phyloP scores from a whole-genome alignment of 1,140 invertebrate species.

The Heliconius hewitsoni region DNA sequence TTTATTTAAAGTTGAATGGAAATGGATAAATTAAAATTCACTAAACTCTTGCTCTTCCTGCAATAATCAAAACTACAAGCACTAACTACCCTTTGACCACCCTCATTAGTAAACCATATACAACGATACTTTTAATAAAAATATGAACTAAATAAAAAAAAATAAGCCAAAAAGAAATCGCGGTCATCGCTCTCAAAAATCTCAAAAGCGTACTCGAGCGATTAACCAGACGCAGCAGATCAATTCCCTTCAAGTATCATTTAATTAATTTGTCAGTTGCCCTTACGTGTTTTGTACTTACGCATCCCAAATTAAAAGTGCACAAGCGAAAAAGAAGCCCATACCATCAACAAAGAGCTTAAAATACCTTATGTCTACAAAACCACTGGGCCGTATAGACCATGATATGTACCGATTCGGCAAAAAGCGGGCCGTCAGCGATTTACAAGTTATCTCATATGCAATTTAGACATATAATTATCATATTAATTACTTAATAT shows the following conservation, averaged over 20 bases:
- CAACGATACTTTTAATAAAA: background rate
- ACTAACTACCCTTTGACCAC: no score
- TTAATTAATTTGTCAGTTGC: conserved; percentile 56
- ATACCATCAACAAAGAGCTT: conserved; percentile 12
- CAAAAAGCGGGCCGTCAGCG: conserved; percentile 39
- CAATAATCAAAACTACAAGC: no score
- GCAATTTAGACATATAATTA: conserved; percentile 51
- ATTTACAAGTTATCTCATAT: conserved; percentile 48
- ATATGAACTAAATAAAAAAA: background rate
- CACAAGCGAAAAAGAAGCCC: conserved; percentile 26
- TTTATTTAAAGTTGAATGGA: no score
- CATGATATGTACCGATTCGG: background rate
- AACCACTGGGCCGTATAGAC: conserved; percentile 30
- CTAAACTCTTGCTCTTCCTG: no score
- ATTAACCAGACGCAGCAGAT: conserved; percentile 44
- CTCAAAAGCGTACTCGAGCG: conserved; percentile 46
- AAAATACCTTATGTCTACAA: conserved; percentile 10
- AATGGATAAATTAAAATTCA: no score
- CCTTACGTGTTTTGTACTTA: conserved; percentile 46
- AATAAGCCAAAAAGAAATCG: conserved; percentile 27
- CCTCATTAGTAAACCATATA: no score
- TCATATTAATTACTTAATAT: conserved; percentile 52
- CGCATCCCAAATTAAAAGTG: conserved; percentile 34
- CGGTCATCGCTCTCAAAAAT: conserved; percentile 39
- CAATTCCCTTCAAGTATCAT: conserved; percentile 48